phyloP scores from a whole-genome alignment of 1,140 invertebrate species.

The Mamestra configurata region DNA sequence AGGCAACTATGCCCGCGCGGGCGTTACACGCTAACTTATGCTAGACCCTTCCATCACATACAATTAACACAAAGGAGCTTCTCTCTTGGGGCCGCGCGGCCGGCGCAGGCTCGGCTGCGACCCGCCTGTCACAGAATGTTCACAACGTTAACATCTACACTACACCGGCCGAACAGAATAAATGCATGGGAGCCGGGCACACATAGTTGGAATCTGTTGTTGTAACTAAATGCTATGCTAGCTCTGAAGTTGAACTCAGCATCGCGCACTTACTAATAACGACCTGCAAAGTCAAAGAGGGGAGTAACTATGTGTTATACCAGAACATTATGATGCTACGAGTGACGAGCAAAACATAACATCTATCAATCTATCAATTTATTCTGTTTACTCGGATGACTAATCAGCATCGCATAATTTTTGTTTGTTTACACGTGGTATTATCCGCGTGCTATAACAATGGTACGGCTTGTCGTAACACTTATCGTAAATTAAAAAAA shows the following conservation, averaged over 20 bases:
- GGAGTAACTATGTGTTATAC: slow-evolving; percentile 78
- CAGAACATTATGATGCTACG: slow-evolving; percentile 26
- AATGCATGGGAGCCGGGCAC: slow-evolving; percentile 79
- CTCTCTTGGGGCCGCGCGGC: slow-evolving; percentile 40
- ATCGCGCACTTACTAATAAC: slow-evolving; percentile 85
- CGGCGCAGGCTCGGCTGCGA: slow-evolving; percentile 22
- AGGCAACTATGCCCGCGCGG: slow-evolving; percentile 68
- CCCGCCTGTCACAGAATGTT: slow-evolving; percentile 57
- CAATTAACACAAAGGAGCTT: slow-evolving; percentile 65
- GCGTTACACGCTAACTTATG: slow-evolving; percentile 79
- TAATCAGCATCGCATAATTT: neutral
- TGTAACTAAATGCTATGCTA: slow-evolving; percentile 80
- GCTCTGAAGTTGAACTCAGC: slow-evolving; percentile 74
- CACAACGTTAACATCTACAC: slow-evolving; percentile 37
- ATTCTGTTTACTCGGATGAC: slow-evolving; percentile 22
- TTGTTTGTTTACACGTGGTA: neutral
- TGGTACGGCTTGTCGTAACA: neutral
- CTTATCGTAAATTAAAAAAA: neutral
- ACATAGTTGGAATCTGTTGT: slow-evolving; percentile 70
- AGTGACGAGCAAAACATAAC: slow-evolving; percentile 28
- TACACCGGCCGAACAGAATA: slow-evolving; percentile 72
- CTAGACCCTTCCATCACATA: slow-evolving; percentile 70
- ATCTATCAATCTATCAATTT: slow-evolving; percentile 62
- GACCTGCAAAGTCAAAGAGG: slow-evolving; percentile 88
- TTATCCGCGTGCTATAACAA: slow-evolving; percentile 1